A percentile compares a stretch with the other conserved stretches of the same genome.
Evolutionary conservation across 2,888 invertebrate genomes (phyloP).

Genomic region (Cremastinae sp.): DNA sequence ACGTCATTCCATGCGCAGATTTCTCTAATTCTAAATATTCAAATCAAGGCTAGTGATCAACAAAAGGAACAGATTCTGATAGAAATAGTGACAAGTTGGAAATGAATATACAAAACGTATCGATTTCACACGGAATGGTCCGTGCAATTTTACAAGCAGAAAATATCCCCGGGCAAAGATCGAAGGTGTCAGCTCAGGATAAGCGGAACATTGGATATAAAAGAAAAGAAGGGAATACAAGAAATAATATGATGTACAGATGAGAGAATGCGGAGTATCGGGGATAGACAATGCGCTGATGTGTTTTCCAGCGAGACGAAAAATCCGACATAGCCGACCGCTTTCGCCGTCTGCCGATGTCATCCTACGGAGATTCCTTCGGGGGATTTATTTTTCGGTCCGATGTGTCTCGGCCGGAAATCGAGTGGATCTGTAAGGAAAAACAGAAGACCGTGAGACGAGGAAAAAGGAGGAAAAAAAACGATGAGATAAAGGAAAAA

Average conservation of each 20-base stretch:
- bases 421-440: conserved; percentile 36
- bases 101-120: too few species aligned
- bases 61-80: too few species aligned
- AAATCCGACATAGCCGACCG: conserved; percentile 30
- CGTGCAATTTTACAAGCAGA: background rate
- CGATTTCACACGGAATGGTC: conserved; percentile 20
- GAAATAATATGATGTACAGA: conserved; percentile 41
- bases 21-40: too few species aligned
- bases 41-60: too few species aligned
- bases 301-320: conserved; percentile 34
- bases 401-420: conserved; percentile 51
- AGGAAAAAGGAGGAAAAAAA: background rate
- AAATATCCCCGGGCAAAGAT: conserved; percentile 22
- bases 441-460: conserved; percentile 27
- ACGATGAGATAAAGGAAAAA: conserved; percentile 20
- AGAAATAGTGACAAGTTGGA: too few species aligned
- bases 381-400: conserved; percentile 40
- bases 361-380: conserved; percentile 5
- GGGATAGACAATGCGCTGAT: conserved; percentile 26
- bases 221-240: conserved; percentile 33
- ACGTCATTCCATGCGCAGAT: too few species aligned
- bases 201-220: conserved; percentile 50
- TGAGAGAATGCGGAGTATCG: conserved; percentile 27
- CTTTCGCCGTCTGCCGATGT: conserved; percentile 24
- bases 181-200: conserved; percentile 44